These are phyloP conservation scores for Dasypogon diadema DNA, from an alignment of 2,888 invertebrate genomes.

Conservation along the genomic window DNA sequence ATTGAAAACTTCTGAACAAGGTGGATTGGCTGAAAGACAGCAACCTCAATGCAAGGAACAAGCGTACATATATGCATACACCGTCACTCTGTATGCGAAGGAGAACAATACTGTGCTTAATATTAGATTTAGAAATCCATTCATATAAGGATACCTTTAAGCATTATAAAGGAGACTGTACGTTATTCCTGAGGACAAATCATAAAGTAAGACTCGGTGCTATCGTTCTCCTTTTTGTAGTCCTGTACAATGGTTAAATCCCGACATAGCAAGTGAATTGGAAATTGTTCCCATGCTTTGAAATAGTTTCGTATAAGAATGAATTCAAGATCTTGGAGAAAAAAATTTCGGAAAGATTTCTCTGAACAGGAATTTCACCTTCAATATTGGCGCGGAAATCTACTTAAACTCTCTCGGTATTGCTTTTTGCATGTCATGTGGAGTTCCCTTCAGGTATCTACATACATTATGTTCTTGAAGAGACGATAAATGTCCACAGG, in stretches of 20 bases:
- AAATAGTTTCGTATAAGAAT: conserved; percentile 33
- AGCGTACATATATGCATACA: neutral
- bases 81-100: neutral
- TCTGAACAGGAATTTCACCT: neutral
- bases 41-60: neutral
- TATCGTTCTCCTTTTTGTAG: conserved; percentile 9
- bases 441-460: neutral
- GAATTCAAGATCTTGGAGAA: neutral
- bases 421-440: neutral
- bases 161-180: neutral
- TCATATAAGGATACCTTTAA: neutral
- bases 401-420: conserved; percentile 9
- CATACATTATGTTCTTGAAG: neutral
- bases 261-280: conserved; percentile 8
- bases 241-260: conserved; percentile 10
- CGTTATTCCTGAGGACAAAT: conserved; percentile 8
- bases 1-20: neutral
- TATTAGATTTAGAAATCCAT: neutral
- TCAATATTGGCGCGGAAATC: conserved; percentile 21
- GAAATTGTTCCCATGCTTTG: neutral
- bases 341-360: neutral
- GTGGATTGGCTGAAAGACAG: conserved; percentile 4
- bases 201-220: conserved; percentile 23
- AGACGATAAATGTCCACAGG: conserved; percentile 1
- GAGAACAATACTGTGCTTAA: neutral